Percentiles rank a stretch among this genome's conserved stretches.
These are phyloP conservation scores for Stratiolaelaps scimitus DNA, from an alignment of 1,140 invertebrate genomes.

Conservation along the genomic window DNA sequence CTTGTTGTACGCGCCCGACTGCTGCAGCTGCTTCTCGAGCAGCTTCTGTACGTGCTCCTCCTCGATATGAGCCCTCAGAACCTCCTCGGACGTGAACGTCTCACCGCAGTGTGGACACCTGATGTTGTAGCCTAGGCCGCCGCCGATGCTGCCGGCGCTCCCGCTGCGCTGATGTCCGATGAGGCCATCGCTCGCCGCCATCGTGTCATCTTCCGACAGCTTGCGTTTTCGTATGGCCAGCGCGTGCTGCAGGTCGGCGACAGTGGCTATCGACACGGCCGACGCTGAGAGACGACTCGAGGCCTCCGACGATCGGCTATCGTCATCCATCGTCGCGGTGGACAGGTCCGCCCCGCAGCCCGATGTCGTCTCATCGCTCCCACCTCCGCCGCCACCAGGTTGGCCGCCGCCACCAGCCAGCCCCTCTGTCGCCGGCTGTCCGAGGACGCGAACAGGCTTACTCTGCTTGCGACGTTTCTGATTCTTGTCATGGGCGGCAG, in stretches of 20 bases:
- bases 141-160: conserved; percentile 30
- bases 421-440: background rate
- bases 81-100: conserved; percentile 36
- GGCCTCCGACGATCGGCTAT: conserved; percentile 9
- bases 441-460: conserved; percentile 37
- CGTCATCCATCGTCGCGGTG: background rate
- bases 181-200: background rate
- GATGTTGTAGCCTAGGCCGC: conserved; percentile 27
- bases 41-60: conserved; percentile 38
- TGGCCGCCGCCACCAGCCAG: conserved; percentile 29
- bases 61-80: conserved; percentile 38
- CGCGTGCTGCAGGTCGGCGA: conserved; percentile 1
- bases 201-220: conserved; percentile 17
- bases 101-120: conserved; percentile 37
- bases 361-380: conserved; percentile 28
- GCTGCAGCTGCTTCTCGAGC: conserved; percentile 36
- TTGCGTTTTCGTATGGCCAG: conserved; percentile 23
- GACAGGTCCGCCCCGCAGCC: conserved; percentile 30
- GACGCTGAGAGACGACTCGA: conserved; percentile 27
- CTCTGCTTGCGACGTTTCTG: conserved; percentile 41
- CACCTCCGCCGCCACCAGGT: conserved; percentile 30
- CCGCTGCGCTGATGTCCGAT: background rate
- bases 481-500: conserved; percentile 13
- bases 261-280: background rate
- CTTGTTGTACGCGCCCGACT: conserved; percentile 28